phyloP scores from a whole-genome alignment of 2,113 vertebrate species.

The Trogon melanurus region DNA sequence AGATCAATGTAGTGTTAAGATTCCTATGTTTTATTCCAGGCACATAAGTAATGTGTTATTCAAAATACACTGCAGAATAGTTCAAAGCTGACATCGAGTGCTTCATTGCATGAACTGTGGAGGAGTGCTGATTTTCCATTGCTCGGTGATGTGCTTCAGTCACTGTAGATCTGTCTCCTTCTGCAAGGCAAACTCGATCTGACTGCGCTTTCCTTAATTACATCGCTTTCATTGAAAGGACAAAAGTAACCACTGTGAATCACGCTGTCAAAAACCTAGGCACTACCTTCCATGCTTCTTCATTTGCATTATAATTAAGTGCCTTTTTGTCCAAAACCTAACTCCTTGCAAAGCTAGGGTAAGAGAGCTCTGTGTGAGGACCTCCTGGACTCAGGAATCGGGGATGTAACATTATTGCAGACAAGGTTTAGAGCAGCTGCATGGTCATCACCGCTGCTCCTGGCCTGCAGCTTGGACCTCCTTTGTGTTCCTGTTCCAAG shows the following conservation, averaged over 20 bases:
- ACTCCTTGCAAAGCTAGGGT: neutral
- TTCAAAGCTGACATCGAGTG: neutral
- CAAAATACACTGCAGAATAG: neutral
- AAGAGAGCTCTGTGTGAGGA: neutral
- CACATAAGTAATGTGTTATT: neutral
- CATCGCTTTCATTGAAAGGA: neutral
- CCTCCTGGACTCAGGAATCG: neutral
- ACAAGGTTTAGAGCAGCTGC: neutral
- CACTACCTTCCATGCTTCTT: neutral
- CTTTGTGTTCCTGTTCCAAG: neutral
- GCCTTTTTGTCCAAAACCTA: neutral
- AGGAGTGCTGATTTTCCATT: conserved; percentile 1
- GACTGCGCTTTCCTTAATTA: neutral
- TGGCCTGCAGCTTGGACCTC: neutral
- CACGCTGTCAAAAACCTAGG: conserved; percentile 15
- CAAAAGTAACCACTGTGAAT: conserved; percentile 15
- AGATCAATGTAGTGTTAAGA: neutral
- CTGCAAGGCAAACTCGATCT: neutral
- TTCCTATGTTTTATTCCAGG: neutral
- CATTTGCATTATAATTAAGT: neutral
- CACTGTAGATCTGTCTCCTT: neutral
- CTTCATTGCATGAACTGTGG: neutral
- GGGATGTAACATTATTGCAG: fast-evolving
- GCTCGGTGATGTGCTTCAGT: neutral
- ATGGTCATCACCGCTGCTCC: neutral